phyloP scores from a whole-genome alignment of 2,888 invertebrate species.

The Sarcophaga rosellei region DNA sequence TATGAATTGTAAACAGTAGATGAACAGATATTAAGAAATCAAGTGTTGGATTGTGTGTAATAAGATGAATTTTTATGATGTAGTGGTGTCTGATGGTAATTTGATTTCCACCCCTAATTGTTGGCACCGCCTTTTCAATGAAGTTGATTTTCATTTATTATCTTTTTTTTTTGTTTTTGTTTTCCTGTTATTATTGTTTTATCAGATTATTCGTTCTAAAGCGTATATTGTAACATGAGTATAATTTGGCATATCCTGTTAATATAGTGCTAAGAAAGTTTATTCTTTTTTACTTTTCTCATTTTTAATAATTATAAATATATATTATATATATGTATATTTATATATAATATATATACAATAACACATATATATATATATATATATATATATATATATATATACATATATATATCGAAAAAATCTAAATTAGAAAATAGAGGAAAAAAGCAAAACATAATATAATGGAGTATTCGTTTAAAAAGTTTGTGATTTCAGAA shows the following conservation, averaged over 20 bases:
- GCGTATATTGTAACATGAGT: conserved; percentile 65
- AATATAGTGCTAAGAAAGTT: conserved; percentile 62
- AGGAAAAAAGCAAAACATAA: conserved; percentile 16
- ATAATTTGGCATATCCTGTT: conserved; percentile 63
- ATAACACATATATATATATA: neutral
- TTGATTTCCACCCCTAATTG: conserved; percentile 64
- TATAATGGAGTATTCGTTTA: conserved; percentile 61
- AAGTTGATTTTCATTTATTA: conserved; percentile 42
- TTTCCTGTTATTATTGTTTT: conserved; percentile 59
- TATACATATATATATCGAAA: conserved; percentile 4
- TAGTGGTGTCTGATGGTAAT: conserved; percentile 58
- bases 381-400: neutral
- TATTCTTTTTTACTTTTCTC: conserved; percentile 27
- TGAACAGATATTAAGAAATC: neutral
- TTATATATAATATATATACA: conserved; percentile 5
- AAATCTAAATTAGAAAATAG: neutral
- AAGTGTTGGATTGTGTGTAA: conserved; percentile 21
- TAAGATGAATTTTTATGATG: conserved; percentile 42
- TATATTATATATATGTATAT: conserved; percentile 3
- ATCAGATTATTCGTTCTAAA: conserved; percentile 62
- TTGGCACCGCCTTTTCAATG: conserved; percentile 62
- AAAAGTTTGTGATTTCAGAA: conserved; percentile 65
- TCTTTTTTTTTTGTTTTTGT: conserved; percentile 36
- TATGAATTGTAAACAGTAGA: neutral
- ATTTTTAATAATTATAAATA: conserved; percentile 24